A percentile compares a stretch with the other conserved stretches of the same genome.
phyloP scores from a whole-genome alignment of 1,140 invertebrate species.

The Proales similis region DNA sequence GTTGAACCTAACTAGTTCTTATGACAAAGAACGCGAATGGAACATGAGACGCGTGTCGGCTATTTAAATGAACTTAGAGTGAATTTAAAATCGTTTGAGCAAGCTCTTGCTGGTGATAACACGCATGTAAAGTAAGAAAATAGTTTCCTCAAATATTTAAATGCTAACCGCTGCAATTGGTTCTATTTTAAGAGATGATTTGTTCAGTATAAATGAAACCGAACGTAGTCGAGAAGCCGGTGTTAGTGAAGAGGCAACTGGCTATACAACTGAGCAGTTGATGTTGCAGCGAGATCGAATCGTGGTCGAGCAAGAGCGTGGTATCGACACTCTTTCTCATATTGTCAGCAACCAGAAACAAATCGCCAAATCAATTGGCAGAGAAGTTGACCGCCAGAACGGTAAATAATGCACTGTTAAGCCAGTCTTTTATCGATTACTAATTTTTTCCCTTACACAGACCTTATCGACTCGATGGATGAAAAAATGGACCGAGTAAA shows the following conservation, averaged over 20 bases:
- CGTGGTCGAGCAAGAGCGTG: slow-evolving; percentile 16
- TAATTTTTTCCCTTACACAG: slow-evolving; percentile 2
- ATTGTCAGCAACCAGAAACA: slow-evolving; percentile 24
- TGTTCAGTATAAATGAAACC: slow-evolving; percentile 19
- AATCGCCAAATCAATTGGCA: slow-evolving; percentile 21
- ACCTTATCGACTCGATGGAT: slow-evolving; percentile 32
- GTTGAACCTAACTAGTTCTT: background rate
- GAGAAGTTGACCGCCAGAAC: slow-evolving; percentile 34
- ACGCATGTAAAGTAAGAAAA: slow-evolving; percentile 13
- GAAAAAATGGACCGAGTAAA: slow-evolving; percentile 36
- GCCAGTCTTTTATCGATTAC: background rate
- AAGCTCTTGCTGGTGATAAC: slow-evolving; percentile 11
- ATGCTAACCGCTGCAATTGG: background rate
- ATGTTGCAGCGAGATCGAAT: slow-evolving; percentile 10
- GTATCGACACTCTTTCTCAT: slow-evolving; percentile 31
- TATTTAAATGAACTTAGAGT: background rate
- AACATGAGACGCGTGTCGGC: background rate
- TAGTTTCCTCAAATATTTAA: background rate
- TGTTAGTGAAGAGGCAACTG: slow-evolving; percentile 1
- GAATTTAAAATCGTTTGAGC: slow-evolving; percentile 2
- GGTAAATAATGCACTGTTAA: background rate
- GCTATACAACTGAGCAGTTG: slow-evolving; percentile 4
- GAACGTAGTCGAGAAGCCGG: background rate
- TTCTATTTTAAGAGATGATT: slow-evolving; percentile 1
- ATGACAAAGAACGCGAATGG: background rate